Evolutionary conservation across 2,888 invertebrate species (phyloP), one percentile per base, ranked within the genome.

Genomic region (Dasysyrphus tricinctus): DNA sequence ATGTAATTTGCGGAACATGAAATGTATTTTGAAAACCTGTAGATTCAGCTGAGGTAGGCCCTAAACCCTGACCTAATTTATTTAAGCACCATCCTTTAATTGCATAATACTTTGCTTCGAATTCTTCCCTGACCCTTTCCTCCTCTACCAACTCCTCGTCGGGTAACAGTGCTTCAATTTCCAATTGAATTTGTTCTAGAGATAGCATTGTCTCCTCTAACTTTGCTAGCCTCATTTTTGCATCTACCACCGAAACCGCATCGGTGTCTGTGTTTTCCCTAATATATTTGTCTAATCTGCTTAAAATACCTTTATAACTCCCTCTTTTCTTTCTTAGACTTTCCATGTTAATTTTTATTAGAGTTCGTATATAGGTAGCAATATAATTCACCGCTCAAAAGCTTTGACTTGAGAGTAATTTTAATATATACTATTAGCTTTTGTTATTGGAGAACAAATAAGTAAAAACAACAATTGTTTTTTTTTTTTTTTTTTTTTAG

Each of bases 211-310:
- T 32, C 12, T 56, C 56, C 8, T 34, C 56, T 56, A 56, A 56
- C 16, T 34, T 32, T 32, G 32, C 12, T 5, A 56, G n/a, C n/a
- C 34, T 32, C 56, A 32, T 56, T 32, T 56, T 14, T 2, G 56
- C 32, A n/a, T 56, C 32, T 56, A n/a, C 56, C n/a, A 32, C 56
- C 32, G 56, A n/a, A 6, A 56, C n/a, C 5, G n/a, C 4, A 9
- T 37, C 37, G 6, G 34, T 37, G 11, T 56, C 56, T 32, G 56
- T n/a, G 3, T 14, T 56, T 34, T 34, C 56, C n/a, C 34, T 32
- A 56, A 32, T 9, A 56, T n/a, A 56, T 34, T 32, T 56, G 8
- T 56, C 56, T 34, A 56, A 32, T 32, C 56, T 14, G 56, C 56
- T 56, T 32, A 56, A 14, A 24, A 54, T 54, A 11, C 56, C 56